Percentiles rank a stretch among this genome's conserved stretches.
phyloP scores from a whole-genome alignment of 2,797 vertebrate genomes.

The Malacoraja senta region DNA sequence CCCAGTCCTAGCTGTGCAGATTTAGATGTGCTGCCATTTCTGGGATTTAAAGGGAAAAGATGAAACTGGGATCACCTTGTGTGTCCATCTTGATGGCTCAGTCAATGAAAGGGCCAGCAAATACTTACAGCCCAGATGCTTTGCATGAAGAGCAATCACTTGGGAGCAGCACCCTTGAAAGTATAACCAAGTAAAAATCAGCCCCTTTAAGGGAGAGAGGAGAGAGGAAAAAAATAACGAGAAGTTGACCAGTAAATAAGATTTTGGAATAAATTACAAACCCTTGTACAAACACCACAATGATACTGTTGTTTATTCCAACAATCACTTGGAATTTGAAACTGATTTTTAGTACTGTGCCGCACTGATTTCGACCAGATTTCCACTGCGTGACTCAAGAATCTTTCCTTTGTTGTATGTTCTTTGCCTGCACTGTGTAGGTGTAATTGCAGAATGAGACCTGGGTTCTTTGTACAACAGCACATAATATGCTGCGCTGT shows the following conservation, averaged over 20 bases:
- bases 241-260: neutral
- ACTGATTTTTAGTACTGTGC: neutral
- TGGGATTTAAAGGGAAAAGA: neutral
- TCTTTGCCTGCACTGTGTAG: constrained; percentile 28
- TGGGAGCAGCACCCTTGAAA: neutral
- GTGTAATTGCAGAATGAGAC: constrained; percentile 22
- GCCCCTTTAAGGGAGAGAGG: neutral
- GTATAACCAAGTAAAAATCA: neutral
- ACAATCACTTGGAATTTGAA: constrained; percentile 10
- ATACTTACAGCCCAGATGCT: too few relatives aligned
- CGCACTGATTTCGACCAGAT: constrained; percentile 18
- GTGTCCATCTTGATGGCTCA: neutral
- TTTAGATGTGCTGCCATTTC: too few relatives aligned
- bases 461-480: constrained; percentile 22
- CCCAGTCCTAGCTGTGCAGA: neutral
- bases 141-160: neutral
- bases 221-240: neutral
- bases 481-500: neutral
- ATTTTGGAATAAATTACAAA: constrained; percentile 20
- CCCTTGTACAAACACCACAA: neutral
- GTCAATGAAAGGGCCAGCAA: neutral
- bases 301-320: constrained; percentile 3
- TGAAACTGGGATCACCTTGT: neutral
- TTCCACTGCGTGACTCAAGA: constrained; percentile 1
- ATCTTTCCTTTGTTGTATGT: constrained; percentile 26